A percentile compares a stretch with the other conserved stretches of the same genome.
phyloP scores from a whole-genome alignment of 2,888 invertebrate genomes.

The Eristalis pertinax region DNA sequence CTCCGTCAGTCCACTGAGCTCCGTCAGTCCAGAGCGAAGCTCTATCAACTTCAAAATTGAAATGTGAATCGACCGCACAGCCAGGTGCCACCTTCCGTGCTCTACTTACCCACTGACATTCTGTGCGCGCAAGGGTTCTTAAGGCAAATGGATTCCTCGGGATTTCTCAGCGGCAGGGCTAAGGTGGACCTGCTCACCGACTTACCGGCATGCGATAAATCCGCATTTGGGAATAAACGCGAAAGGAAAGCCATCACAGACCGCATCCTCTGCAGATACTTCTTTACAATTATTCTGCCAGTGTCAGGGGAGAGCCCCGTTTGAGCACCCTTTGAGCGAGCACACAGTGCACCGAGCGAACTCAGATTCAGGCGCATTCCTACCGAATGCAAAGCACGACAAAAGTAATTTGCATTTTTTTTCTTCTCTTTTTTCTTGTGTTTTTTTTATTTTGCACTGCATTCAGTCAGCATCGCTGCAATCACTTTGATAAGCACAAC shows the following conservation, averaged over 20 bases:
- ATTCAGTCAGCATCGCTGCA: constrained; percentile 34
- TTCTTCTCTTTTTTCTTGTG: neutral
- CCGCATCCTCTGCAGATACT: constrained; percentile 13
- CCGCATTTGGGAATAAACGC: constrained; percentile 41
- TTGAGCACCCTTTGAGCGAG: neutral
- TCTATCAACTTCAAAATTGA: constrained; percentile 14
- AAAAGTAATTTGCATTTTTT: constrained; percentile 65
- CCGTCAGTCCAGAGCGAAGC: no score
- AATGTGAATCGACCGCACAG: constrained; percentile 40
- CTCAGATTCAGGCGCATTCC: constrained; percentile 41
- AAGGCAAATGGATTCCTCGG: constrained; percentile 37
- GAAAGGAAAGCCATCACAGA: neutral
- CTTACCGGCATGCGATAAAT: constrained; percentile 55
- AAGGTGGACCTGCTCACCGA: constrained; percentile 39
- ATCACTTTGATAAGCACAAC: constrained; percentile 60
- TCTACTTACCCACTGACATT: constrained; percentile 71
- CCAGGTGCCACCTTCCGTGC: constrained; percentile 49
- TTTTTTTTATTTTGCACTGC: neutral
- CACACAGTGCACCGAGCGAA: neutral
- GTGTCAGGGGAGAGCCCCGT: constrained; percentile 44
- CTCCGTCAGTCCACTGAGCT: no score
- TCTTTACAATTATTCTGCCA: constrained; percentile 44
- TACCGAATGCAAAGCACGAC: constrained; percentile 53
- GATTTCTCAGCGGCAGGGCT: constrained; percentile 25
- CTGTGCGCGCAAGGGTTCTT: constrained; percentile 36